Base-by-base conservation (phyloP, 2,113 vertebrate species). In the Glareola pratincola region DNA sequence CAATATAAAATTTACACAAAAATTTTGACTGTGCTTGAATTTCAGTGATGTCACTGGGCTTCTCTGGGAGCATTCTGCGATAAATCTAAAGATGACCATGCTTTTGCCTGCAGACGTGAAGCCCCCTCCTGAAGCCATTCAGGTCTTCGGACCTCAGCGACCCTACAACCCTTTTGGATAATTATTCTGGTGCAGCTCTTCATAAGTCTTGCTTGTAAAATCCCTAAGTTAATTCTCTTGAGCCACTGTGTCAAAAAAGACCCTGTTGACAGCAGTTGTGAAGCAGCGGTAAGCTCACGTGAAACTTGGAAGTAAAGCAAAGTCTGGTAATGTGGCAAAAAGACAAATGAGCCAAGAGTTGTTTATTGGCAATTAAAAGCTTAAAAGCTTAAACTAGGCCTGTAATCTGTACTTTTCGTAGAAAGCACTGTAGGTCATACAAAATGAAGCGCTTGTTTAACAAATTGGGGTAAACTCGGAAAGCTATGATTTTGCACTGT, bases 331-430 rank as follows among this genome's bases (percentile, higher is more conserved):
- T 54, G 56, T 78, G 69, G 66, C 69, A 91, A 30, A 45, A 78
- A 92, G n/a, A 77, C 90, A 94, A 92, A 91, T 62, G 64, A 88
- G 36, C 57, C 69, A 81, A 45, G 62, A 91, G 57, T 56, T 92
- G 74, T 82, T 95, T 89, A 82, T 78, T 85, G 86, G 69, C 77
- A 94, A 95, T 91, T 97, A 88, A 94, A 95, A 95, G 87, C 60
- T 91, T 95, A 91, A 91, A 94, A 86, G 68, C 76, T 97, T 92
- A 95, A 89, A 81, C 48, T 54, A 94, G 94, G 76, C 60, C 57
- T 76, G 29, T 85, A 92, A 94, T 83, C 89, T 92, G 73, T 66
- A 82, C 84, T 92, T 91, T 76, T 85, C 2, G 0, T 66, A 51
- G 87, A 53, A 92, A 94, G 12, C 57, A 60, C 68, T 75, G 30